Base-by-base conservation (phyloP, 1,140 invertebrate genomes). In the Pogonomyrmex barbatus region DNA sequence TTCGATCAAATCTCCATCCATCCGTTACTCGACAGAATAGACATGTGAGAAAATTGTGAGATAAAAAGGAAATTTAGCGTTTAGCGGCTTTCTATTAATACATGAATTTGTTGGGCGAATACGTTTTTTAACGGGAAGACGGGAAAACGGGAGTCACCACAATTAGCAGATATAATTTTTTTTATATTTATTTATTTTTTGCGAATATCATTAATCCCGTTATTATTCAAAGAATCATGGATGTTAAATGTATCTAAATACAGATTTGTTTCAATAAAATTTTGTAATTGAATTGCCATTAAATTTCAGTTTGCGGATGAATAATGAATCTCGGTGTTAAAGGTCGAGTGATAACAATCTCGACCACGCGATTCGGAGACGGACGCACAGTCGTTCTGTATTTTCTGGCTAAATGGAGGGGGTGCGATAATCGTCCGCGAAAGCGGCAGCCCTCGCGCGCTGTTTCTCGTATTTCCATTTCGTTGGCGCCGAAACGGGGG, bases 401-500 rank as follows among this genome's bases (percentile, higher is more conserved):
- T 71, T 71, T 14, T 12, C 24, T 1, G 6, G 42, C 4, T 9
- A 12, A 33, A 62, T 58, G 42, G 42, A 58, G 86, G 4, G 39
- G 36, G 47, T 54, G 50, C 68, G 62, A 83, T 73, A 47, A 82
- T 75, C 33, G 58, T 68, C 62, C 81, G 67, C 88, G 60, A 65
- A 84, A 71, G n/a, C 67, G 42, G 52, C 73, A 70, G 30, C 30
- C 62, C 70, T 89, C 88, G 60, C 86, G 47, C 79, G 70, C 54
- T 54, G 73, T 63, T 84, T 78, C 63, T 77, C 54, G 73, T 78
- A 92, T 92, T 93, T 93, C 91, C 91, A 93, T 93, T 93, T 88
- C 70, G 68, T 85, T 33, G 85, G 77, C 58, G n/a, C 33, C 45
- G 60, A 24, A 24, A 24, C 24, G 47, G 50, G 56, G 68, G 73